A percentile compares a stretch with the other conserved stretches of the same genome.
Conservation (phyloP, 2,888 invertebrate species). For the Standfussiana lucernea region DNA sequence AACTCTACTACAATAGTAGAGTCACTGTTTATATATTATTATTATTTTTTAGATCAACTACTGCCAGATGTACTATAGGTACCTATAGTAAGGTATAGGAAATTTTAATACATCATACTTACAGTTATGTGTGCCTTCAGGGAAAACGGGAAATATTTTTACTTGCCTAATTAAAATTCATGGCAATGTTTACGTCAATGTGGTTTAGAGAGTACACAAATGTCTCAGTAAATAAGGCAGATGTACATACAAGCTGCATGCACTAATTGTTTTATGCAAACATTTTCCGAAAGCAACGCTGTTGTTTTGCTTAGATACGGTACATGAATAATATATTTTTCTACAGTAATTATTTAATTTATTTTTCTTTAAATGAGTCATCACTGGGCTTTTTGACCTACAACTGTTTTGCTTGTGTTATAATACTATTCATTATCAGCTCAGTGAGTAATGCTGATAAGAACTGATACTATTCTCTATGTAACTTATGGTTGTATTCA, state of each 20-base stretch:
- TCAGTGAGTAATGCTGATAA: slow-evolving; percentile 62
- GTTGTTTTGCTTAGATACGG: background rate
- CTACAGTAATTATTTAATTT: background rate
- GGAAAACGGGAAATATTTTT: background rate
- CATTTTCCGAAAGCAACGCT: background rate
- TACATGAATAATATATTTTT: slow-evolving; percentile 13
- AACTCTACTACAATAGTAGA: too few species aligned
- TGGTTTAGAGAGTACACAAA: background rate
- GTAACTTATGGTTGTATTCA: slow-evolving; percentile 25
- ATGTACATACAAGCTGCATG: background rate
- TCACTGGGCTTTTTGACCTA: slow-evolving; percentile 13
- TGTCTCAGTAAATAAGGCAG: background rate
- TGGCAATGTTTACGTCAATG: background rate
- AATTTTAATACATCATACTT: background rate
- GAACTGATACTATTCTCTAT: slow-evolving; percentile 37
- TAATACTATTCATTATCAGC: slow-evolving; percentile 54
- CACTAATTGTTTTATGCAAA: background rate
- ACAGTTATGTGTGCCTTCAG: background rate
- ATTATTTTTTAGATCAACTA: too few species aligned
- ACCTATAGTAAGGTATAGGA: too few species aligned
- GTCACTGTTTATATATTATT: too few species aligned
- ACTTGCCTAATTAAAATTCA: background rate
- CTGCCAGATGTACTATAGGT: background rate
- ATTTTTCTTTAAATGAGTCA: slow-evolving; percentile 47
- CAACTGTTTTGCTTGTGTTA: slow-evolving; percentile 27